Evolutionary conservation across 2,113 vertebrate species (phyloP), one percentile per base, ranked within the genome.

Genomic region (Gopherus evgoodei): DNA sequence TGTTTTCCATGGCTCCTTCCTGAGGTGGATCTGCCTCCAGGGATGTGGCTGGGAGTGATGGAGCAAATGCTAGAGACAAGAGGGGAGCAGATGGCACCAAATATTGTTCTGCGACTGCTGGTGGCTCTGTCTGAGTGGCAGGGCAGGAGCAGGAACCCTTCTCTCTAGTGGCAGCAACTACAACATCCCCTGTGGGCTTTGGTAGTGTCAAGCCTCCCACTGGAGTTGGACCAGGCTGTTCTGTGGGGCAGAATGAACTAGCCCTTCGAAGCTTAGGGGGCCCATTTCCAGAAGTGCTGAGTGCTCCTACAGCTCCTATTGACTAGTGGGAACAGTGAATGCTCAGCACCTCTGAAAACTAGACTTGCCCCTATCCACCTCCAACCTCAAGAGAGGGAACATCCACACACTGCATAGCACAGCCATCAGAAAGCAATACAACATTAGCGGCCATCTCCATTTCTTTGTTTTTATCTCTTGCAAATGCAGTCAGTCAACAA

Each of bases 391-490:
- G 72, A 47, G 42, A 47, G 25, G 75, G 12, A 13, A 7, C 16
- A 27, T 72, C n/a, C n/a, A 38, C n/a, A 38, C 65, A 8, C n/a
- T 19, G 19, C 65, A 38, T 1, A 72, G 65, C n/a, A n/a, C 16
- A 38, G 16, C 19, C 27, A 80, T 8, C 49, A 90, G 82, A 81
- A 86, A 88, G 93, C 91, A 90, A 83, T 1, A 1, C 57, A 88
- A 95, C 84, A 4, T 56, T 27, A 31, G 69, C 93, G 38, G 76
- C 47, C 54, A 80, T 78, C 62, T 84, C 16, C 0, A 12, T 22
- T 78, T 81, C 62, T 88, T 22, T 62, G 65, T 84, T 52, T 95
- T 96, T 69, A 88, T 90, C 91, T 83, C 94, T 94, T 94, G 82
- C 69, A 95, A 86, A 94, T 52, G 83, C 91, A 93, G 10, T 84